phyloP scores from a whole-genome alignment of 1,140 invertebrate species.

The Diabrotica undecimpunctata region DNA sequence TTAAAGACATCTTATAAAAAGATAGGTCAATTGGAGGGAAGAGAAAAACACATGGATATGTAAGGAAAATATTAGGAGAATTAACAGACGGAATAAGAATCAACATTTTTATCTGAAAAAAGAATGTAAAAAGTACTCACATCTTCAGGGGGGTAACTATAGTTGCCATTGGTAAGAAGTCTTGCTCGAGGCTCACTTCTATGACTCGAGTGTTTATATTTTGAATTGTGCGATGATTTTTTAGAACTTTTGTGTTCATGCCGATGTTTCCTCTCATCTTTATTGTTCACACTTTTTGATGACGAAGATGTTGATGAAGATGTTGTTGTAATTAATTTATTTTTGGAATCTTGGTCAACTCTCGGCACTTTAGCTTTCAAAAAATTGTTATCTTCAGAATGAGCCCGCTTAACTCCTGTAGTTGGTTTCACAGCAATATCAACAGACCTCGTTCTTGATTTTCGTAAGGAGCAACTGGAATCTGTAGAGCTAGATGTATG shows the following conservation, averaged over 20 bases:
- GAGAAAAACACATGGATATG: too few relatives aligned
- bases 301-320: constrained; percentile 23
- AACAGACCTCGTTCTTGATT: constrained; percentile 38
- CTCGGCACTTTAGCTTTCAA: constrained; percentile 29
- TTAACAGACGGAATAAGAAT: too few relatives aligned
- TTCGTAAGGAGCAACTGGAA: constrained; percentile 35
- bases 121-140: constrained; percentile 31
- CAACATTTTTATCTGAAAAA: too few relatives aligned
- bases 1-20: too few relatives aligned
- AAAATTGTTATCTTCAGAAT: constrained; percentile 31
- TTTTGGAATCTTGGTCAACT: constrained; percentile 29
- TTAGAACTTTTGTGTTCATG: constrained; percentile 25
- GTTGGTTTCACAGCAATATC: constrained; percentile 28
- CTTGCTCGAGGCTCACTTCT: constrained; percentile 29
- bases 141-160: constrained; percentile 42
- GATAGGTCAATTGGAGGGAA: too few relatives aligned
- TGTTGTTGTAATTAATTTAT: constrained; percentile 11
- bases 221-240: constrained; percentile 28
- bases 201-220: constrained; percentile 16
- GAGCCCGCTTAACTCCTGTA: constrained; percentile 28
- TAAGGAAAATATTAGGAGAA: too few relatives aligned
- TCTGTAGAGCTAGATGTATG: constrained; percentile 31
- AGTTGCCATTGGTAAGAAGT: constrained; percentile 43
- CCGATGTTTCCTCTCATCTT: constrained; percentile 24
- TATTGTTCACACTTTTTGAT: constrained; percentile 26